phyloP scores from a whole-genome alignment of 2,888 invertebrate genomes.

The Biston stratarius region DNA sequence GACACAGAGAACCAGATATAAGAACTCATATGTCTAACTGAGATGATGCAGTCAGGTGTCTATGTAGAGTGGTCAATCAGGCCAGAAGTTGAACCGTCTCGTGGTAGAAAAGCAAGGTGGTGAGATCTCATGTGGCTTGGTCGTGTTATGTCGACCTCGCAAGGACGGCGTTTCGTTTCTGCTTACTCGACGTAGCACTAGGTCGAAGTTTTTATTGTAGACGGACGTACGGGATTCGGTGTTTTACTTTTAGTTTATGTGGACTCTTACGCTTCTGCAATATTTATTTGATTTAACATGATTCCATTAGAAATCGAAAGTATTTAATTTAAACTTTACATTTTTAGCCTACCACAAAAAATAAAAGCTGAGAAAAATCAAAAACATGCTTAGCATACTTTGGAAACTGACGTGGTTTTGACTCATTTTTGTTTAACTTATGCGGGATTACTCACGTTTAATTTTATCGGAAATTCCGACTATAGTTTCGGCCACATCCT shows the following conservation, averaged over 20 bases:
- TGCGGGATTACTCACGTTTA: too few relatives aligned
- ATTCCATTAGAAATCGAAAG: background rate
- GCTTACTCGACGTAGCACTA: constrained; percentile 74
- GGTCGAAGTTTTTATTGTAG: constrained; percentile 71
- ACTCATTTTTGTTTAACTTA: too few relatives aligned
- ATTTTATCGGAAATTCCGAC: too few relatives aligned
- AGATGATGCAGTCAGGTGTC: constrained; percentile 24
- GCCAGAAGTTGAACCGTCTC: constrained; percentile 30
- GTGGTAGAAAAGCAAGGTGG: constrained; percentile 42
- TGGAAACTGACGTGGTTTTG: too few relatives aligned
- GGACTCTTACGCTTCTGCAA: too few relatives aligned
- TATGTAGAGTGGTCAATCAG: constrained; percentile 31
- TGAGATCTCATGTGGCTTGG: constrained; percentile 39
- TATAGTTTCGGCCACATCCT: too few relatives aligned
- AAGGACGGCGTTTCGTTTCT: constrained; percentile 81
- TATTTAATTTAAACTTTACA: too few relatives aligned
- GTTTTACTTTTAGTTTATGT: constrained; percentile 40
- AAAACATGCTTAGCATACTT: too few relatives aligned
- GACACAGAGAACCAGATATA: constrained; percentile 66
- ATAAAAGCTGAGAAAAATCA: too few relatives aligned
- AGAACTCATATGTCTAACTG: constrained; percentile 38
- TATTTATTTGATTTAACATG: background rate
- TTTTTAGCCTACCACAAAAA: background rate
- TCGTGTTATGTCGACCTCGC: constrained; percentile 69
- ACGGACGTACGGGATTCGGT: constrained; percentile 63